These are phyloP conservation scores for Heliconius hermathena DNA, from an alignment of 1,140 invertebrate species.

Conservation along the genomic window DNA sequence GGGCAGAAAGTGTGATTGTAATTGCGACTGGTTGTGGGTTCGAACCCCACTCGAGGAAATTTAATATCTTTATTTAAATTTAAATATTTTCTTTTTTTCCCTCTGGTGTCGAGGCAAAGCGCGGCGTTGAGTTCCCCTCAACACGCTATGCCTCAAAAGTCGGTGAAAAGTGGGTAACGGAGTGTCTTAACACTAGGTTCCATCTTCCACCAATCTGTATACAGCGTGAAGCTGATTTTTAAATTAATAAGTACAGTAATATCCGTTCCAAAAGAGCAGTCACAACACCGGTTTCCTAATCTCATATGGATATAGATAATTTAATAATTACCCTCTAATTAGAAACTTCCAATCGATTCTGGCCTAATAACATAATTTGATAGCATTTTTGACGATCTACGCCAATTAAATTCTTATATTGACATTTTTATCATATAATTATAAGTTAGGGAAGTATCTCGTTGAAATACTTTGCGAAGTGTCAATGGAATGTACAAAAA, in stretches of 20 bases:
- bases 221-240: too few species aligned
- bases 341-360: slow-evolving; percentile 23
- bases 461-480: not conserved
- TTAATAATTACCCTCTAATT: slow-evolving; percentile 31
- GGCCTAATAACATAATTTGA: slow-evolving; percentile 22
- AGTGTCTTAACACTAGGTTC: too few species aligned
- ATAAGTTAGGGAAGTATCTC: not conserved
- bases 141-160: too few species aligned
- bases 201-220: too few species aligned
- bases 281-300: slow-evolving; percentile 31
- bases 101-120: too few species aligned
- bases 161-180: too few species aligned
- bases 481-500: not conserved
- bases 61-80: too few species aligned
- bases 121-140: too few species aligned
- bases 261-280: slow-evolving; percentile 19
- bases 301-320: slow-evolving; percentile 18
- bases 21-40: too few species aligned
- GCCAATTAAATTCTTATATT: slow-evolving; percentile 2
- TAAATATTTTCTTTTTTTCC: too few species aligned
- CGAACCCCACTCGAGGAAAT: too few species aligned
- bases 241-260: slow-evolving; percentile 14
- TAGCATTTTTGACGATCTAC: slow-evolving; percentile 7
- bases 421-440: slow-evolving; percentile 9
- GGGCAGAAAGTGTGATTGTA: too few species aligned